phyloP scores from a whole-genome alignment of 2,797 vertebrate species.

The Falco berigora region DNA sequence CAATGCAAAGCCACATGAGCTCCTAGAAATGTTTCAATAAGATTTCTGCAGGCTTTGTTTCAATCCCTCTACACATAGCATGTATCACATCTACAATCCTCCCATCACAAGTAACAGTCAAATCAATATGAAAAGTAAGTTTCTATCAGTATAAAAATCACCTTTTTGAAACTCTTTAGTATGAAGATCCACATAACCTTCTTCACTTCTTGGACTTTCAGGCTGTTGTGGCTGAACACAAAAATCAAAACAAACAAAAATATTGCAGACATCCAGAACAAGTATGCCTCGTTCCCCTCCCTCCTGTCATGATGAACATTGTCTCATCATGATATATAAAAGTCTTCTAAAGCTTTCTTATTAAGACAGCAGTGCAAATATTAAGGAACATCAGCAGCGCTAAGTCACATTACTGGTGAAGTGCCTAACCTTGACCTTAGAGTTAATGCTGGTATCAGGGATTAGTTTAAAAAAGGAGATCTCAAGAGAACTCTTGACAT shows the following conservation, averaged over 20 bases:
- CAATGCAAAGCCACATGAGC: not conserved
- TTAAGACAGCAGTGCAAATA: not conserved
- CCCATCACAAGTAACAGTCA: not conserved
- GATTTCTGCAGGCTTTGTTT: not conserved
- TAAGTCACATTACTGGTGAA: not conserved
- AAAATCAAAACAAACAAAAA: not conserved
- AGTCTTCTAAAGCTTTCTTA: not conserved
- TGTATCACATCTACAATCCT: not conserved
- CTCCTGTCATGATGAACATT: not conserved
- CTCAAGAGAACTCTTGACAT: not conserved
- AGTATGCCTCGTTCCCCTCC: not conserved
- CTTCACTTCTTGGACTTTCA: conserved; percentile 20
- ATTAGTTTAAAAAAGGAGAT: not conserved
- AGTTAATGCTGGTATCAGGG: not conserved
- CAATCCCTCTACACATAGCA: not conserved
- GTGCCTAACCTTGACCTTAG: not conserved
- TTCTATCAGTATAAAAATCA: not conserved
- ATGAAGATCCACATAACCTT: not conserved
- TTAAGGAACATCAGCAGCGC: not conserved
- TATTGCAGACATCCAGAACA: not conserved
- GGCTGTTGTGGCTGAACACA: not conserved
- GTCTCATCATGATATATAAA: not conserved
- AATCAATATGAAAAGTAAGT: not conserved
- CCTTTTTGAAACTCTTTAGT: conserved; percentile 36
- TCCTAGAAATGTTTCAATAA: not conserved